Evolutionary conservation across 2,113 vertebrate species (phyloP), one percentile per base, ranked within the genome.

Genomic region (Callopanchax toddi): DNA sequence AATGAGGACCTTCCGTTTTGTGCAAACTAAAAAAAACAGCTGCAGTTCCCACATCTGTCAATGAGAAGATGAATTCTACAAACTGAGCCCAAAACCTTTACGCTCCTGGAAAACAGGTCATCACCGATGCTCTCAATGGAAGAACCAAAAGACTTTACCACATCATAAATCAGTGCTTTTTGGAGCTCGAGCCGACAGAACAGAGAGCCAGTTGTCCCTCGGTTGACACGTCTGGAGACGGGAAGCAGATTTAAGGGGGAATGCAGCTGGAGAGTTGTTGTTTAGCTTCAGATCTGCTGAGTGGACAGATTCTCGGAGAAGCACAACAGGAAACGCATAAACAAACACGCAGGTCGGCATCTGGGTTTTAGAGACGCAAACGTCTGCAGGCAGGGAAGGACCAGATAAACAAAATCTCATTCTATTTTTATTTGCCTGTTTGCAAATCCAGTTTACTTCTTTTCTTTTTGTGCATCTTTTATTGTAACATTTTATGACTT

Each of bases 151-250:
- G 34, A 66, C 70, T 79, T 57, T 53, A 3, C 61, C 46, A 43
- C 51, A 3, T 61, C 71, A 64, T 71, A 74, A 61, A 70, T 60
- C 50, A 32, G 21, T 15, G 59, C n/a, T n/a, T n/a, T 69, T 64
- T 26, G 56, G 21, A 64, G 23, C 0, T n/a, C 21, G 37, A 70
- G 44, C 11, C 55, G 59, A 23, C 54, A 1, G 34, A 45, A 32
- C 26, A 49, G 0, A 36, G 50, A 12, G 56, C 56, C 66, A 61
- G 49, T 36, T 39, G 64, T 58, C 36, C 22, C 2, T 0, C 18
- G 3, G 21, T 39, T 20, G 60, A 25, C 26, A 10, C 46, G 69
- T 45, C 21, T 59, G 36, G 5, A 67, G 67, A 59, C 71, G 55
- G 71, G 71, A 66, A 70, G 45, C 60, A 32, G 68, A 58, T 72